Base-by-base conservation (phyloP, 1,140 invertebrate species). In the Mamestra configurata region DNA sequence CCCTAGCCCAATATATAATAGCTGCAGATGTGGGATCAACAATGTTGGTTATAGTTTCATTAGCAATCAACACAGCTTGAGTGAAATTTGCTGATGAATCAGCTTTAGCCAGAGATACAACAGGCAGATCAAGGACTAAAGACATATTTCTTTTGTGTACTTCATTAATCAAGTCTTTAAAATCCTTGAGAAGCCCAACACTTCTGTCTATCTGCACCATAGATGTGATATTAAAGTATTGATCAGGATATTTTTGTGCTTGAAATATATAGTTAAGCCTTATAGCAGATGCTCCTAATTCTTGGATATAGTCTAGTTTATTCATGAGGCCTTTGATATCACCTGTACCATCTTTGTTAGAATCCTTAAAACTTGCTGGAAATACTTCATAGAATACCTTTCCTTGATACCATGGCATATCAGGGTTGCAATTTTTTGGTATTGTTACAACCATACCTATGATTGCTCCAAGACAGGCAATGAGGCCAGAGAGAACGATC, bases 301-400 rank as follows among this genome's bases (percentile, higher is more conserved):
- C 91, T 81, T 96, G 92, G 0, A 98, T 90, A 83, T 98, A 98
- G 79, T 97, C 96, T 8, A 97, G 89, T 82, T 96, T 96, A 66
- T 96, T 95, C 1, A 95, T 94, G 37, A 98, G 95, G 0, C 97
- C 97, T 82, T 95, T 96, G 0, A 98, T 90, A 90, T 98, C 97
- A 31, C 97, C 97, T 81, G 97, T 96, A 3, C 97, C 97, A 90
- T 98, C 97, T 80, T 97, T 96, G 85, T 97, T 96, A 0, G 97
- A 97, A 86, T 98, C 97, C 89, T 97, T 96, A 88, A 98, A 98
- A 55, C 97, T 97, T 0, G 97, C 97, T 2, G 97, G 97, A 85
- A 98, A 98, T 72, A 98, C 96, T 94, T 98, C 97, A 88, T 98
- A 98, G 85, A 98, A 97, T 1, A 98, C 95, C 70, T 96, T 96